phyloP scores from a whole-genome alignment of 2,888 invertebrate genomes.

The Leptothorax acervorum region DNA sequence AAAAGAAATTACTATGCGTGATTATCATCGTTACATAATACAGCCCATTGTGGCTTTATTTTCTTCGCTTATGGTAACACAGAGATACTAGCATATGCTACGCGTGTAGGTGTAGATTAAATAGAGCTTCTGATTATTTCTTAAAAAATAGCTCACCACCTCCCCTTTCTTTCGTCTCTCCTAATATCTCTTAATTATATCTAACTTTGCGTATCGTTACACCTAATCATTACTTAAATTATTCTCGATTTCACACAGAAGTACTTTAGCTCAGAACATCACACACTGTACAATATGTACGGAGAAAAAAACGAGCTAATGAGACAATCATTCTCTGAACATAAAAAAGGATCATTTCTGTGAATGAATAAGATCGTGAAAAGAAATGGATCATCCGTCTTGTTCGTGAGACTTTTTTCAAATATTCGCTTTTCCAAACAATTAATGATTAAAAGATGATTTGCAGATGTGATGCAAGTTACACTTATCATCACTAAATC shows the following conservation, averaged over 20 bases:
- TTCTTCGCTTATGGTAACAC: conserved; percentile 63
- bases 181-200: conserved; percentile 45
- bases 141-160: conserved; percentile 75
- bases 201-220: conserved; percentile 51
- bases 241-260: conserved; percentile 48
- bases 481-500: conserved; percentile 11
- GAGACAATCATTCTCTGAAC: conserved; percentile 66
- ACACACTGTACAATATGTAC: conserved; percentile 72
- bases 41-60: conserved; percentile 5
- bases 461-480: not conserved
- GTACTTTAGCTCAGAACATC: conserved; percentile 64
- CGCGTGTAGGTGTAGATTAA: conserved; percentile 67
- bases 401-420: conserved; percentile 5
- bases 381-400: conserved; percentile 8
- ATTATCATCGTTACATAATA: conserved; percentile 48
- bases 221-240: conserved; percentile 54
- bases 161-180: conserved; percentile 56
- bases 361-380: not conserved
- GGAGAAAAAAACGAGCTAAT: conserved; percentile 53
- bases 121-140: conserved; percentile 75
- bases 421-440: not conserved
- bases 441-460: not conserved
- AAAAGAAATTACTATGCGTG: conserved; percentile 66
- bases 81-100: conserved; percentile 67
- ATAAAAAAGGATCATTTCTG: conserved; percentile 43